Evolutionary conservation across 2,888 invertebrate genomes (phyloP).

Genomic region (Phyllotreta cruciferae): DNA sequence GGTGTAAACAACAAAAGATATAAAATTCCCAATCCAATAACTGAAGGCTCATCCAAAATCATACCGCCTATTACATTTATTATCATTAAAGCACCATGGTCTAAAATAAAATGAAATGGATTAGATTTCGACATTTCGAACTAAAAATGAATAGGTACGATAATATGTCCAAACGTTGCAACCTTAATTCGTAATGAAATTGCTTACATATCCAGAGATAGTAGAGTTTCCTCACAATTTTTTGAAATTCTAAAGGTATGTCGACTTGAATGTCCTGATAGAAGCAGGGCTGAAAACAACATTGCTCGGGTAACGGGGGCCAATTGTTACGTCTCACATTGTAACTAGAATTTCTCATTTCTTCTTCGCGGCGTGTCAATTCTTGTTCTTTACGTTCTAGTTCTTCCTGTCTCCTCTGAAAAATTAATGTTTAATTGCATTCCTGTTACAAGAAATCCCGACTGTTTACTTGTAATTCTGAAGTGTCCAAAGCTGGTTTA

Average conservation of each 20-base stretch:
- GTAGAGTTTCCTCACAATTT: conserved; percentile 92
- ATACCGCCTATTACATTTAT: conserved; percentile 88
- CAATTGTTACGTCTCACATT: conserved; percentile 91
- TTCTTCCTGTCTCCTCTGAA: conserved; percentile 85
- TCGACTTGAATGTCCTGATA: conserved; percentile 99
- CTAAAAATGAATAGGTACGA: no score
- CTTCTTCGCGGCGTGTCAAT: conserved; percentile 86
- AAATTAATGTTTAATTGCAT: conserved; percentile 26
- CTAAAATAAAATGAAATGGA: conserved; percentile 66
- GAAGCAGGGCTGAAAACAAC: conserved; percentile 97
- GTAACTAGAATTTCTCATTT: conserved; percentile 70
- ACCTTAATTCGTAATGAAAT: conserved; percentile 2
- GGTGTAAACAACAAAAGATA: conserved; percentile 93
- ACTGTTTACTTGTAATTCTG: conserved; percentile 75
- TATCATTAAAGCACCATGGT: conserved; percentile 85
- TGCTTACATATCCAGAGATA: conserved; percentile 96
- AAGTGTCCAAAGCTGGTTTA: conserved; percentile 67
- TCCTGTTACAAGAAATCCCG: conserved; percentile 10
- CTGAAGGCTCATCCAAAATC: conserved; percentile 74
- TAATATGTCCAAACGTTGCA: no score
- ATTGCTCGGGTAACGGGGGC: conserved; percentile 95
- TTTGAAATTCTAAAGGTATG: conserved; percentile 97
- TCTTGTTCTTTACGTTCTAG: conserved; percentile 91
- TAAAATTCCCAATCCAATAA: conserved; percentile 88
- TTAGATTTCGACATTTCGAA: no score